Evolutionary conservation across 2,888 invertebrate species (phyloP).

Genomic region (Amiota mariae): DNA sequence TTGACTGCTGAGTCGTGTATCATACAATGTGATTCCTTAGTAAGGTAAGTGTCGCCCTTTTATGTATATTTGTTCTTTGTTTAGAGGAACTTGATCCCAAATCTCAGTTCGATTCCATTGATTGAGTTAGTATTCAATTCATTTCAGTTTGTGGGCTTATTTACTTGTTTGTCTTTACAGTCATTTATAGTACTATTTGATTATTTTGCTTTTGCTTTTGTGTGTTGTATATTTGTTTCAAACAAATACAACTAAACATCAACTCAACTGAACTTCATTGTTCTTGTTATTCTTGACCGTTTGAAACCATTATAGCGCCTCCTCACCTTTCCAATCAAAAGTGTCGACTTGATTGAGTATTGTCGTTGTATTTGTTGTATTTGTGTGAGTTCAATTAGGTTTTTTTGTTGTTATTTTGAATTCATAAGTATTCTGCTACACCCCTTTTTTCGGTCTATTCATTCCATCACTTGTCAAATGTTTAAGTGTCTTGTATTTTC

Average conservation of each 20-base stretch:
- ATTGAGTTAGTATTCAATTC: neutral
- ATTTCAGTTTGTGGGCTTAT: neutral
- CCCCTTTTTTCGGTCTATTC: neutral
- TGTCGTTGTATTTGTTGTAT: too few relatives aligned
- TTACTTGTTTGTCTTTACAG: too few relatives aligned
- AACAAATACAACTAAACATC: conserved; percentile 50
- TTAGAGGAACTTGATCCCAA: too few relatives aligned
- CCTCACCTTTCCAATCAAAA: conserved; percentile 12
- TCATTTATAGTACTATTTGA: conserved; percentile 40
- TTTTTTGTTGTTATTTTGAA: conserved; percentile 56
- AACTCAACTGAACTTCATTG: conserved; percentile 24
- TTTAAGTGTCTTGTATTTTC: too few relatives aligned
- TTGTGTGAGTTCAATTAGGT: conserved; percentile 56
- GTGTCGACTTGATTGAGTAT: conserved; percentile 49
- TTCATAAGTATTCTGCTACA: conserved; percentile 29
- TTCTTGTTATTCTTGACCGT: conserved; percentile 19
- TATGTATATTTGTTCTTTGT: too few relatives aligned
- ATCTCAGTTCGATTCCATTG: too few relatives aligned
- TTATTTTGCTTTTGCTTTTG: conserved; percentile 46
- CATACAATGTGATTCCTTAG: too few relatives aligned
- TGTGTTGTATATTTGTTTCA: conserved; percentile 61
- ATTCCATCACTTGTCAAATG: too few relatives aligned
- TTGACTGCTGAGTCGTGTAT: too few relatives aligned
- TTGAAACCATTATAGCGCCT: neutral
- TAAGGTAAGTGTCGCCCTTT: too few relatives aligned